These are phyloP conservation scores for Scaptomyza hsui DNA, from an alignment of 1,140 invertebrate genomes.

Conservation along the genomic window DNA sequence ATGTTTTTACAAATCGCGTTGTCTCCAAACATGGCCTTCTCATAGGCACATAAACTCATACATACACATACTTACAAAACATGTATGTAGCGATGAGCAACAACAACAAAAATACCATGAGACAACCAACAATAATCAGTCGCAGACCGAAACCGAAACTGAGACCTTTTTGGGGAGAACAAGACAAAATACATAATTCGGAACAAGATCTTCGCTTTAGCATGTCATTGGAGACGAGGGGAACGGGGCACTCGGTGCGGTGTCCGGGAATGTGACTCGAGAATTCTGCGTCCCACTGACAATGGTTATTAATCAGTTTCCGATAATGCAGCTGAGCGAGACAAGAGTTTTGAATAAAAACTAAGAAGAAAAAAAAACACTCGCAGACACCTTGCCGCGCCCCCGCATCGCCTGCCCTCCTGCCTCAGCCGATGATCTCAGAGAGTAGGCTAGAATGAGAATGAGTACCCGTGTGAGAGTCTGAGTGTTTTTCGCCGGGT, in stretches of 20 bases:
- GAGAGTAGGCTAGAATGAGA: conserved; percentile 12
- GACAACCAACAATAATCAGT: conserved; percentile 2
- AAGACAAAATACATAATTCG: conserved; percentile 59
- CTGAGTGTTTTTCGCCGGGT: conserved; percentile 19
- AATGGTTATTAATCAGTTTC: conserved; percentile 79
- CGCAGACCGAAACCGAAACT: conserved; percentile 29
- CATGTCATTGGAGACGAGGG: conserved; percentile 30
- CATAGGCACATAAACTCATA: conserved; percentile 9
- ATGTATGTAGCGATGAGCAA: conserved; percentile 1
- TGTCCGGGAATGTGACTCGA: conserved; percentile 26
- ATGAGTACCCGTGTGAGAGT: conserved; percentile 3
- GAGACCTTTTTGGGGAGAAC: conserved; percentile 48
- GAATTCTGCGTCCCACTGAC: conserved; percentile 47
- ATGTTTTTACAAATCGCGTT: conserved; percentile 52
- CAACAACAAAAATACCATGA: conserved; percentile 1
- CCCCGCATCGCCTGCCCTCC: conserved; percentile 21
- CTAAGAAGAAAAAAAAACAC: conserved; percentile 62
- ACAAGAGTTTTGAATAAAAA: conserved; percentile 75
- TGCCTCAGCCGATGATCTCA: conserved; percentile 40
- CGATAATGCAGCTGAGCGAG: conserved; percentile 71
- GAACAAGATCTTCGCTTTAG: conserved; percentile 65
- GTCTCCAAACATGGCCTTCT: conserved; percentile 31
- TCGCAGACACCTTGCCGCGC: conserved; percentile 33
- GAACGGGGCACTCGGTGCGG: conserved; percentile 14
- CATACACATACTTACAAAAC: neutral